Evolutionary conservation across 2,797 vertebrate species (phyloP).

Genomic region (Cercopithecus petaurista): DNA sequence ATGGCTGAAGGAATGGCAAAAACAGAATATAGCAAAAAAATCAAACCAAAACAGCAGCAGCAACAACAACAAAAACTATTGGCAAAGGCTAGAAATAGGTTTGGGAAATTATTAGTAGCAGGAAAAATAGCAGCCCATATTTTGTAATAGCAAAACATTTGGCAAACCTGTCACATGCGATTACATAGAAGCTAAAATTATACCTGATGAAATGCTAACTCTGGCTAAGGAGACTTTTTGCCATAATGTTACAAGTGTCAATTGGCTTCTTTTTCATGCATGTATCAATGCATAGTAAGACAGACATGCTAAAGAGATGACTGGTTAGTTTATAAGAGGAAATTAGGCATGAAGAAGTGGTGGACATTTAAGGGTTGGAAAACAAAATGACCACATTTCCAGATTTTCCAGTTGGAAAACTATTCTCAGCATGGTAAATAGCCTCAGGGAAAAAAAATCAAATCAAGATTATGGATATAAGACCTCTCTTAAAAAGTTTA

Average conservation of each 20-base stretch:
- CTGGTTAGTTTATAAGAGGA: neutral
- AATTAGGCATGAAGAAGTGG: neutral
- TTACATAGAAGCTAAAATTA: neutral
- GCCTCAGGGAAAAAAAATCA: neutral
- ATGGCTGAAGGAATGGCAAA: constrained; percentile 28
- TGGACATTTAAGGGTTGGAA: neutral
- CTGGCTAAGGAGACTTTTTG: neutral
- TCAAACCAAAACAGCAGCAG: neutral
- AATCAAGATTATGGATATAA: neutral
- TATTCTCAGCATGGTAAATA: neutral
- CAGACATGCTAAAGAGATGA: neutral
- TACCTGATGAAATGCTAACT: neutral
- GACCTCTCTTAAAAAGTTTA: neutral
- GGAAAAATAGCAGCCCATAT: constrained; percentile 39
- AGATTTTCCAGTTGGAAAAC: neutral
- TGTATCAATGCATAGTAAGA: neutral
- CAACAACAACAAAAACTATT: constrained; percentile 33
- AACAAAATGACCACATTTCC: neutral
- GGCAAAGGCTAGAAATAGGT: constrained; percentile 34
- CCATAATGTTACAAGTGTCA: neutral
- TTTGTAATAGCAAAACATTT: constrained; percentile 63
- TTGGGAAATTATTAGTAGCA: constrained; percentile 56
- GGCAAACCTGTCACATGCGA: constrained; percentile 41
- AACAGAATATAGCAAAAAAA: neutral
- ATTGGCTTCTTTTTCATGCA: neutral